phyloP scores from a whole-genome alignment of 2,797 vertebrate species.

The Mallotus villosus region DNA sequence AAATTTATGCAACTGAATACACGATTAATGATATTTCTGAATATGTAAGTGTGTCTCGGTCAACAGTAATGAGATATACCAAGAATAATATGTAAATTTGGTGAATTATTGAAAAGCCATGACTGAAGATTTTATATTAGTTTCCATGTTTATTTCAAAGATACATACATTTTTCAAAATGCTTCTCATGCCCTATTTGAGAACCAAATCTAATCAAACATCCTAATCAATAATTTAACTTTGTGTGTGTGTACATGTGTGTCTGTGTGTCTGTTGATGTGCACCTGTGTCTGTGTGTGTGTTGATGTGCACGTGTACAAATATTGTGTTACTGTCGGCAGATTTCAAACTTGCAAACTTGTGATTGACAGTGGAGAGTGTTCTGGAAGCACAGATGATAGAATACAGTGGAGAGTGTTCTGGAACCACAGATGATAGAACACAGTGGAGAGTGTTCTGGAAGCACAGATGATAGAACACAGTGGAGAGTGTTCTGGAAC shows the following conservation, averaged over 20 bases:
- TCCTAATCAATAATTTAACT: constrained; percentile 69
- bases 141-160: constrained; percentile 70
- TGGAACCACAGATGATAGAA: too few species aligned
- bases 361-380: constrained; percentile 1
- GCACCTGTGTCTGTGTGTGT: constrained; percentile 19
- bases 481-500: too few species aligned
- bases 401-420: too few species aligned
- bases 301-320: constrained; percentile 15
- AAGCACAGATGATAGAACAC: too few species aligned
- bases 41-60: constrained; percentile 74
- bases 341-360: constrained; percentile 40
- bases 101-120: constrained; percentile 78
- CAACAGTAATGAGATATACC: constrained; percentile 72
- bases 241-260: constrained; percentile 38
- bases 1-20: constrained; percentile 72
- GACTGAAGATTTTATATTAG: constrained; percentile 69
- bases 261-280: constrained; percentile 23
- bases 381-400: too few species aligned
- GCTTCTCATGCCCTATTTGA: constrained; percentile 52
- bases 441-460: too few species aligned
- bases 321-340: neutral
- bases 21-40: constrained; percentile 71
- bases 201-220: constrained; percentile 69
- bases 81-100: constrained; percentile 79
- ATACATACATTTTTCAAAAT: constrained; percentile 64